Evolutionary conservation across 2,113 vertebrate species (phyloP), one percentile per base, ranked within the genome.

Genomic region (Protobothrops flavoviridis): DNA sequence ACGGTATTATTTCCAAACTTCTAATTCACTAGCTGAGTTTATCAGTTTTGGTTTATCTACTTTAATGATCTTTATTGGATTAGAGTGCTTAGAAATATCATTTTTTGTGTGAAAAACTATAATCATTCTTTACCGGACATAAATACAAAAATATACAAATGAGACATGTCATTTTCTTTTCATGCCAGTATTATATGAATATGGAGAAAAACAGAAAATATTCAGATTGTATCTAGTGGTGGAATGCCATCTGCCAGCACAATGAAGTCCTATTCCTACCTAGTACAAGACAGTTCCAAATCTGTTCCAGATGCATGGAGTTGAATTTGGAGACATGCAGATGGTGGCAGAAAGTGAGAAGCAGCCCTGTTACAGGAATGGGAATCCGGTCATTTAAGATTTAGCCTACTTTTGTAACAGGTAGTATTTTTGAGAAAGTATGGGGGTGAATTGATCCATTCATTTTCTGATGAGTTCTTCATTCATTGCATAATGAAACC

Each of bases 401-500:
- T 81, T 39, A 81, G 3, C 33, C 74, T 39, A 81, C 20, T 17
- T 43, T 33, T n/a, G 52, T 55, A 88, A n/a, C 10, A 89, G 17
- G 39, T 24, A 24, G 23, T 6, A 89, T 26, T 57, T 89, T 55
- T 53, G 13, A 88, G 50, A 53, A 45, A 52, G 23, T 61, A 3
- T 61, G 23, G 3, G 11, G 8, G 11, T 43, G 26, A 8, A 57
- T 61, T 59, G 8, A 53, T 20, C 2, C 1, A 53, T 15, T 53
- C 13, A 53, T 69, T 53, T 92, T 29, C 23, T 92, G 48, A 23
- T 56, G 26, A 33, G 33, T 56, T 93, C 92, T 43, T 96, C 96
- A 97, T 96, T 94, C 4, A 29, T 33, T 0, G 0, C 64, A 86
- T 93, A 90, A 94, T 74, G 5, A 93, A n/a, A 95, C 43, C 33